Conservation (phyloP, 2,888 invertebrate genomes). For the Actias luna region DNA sequence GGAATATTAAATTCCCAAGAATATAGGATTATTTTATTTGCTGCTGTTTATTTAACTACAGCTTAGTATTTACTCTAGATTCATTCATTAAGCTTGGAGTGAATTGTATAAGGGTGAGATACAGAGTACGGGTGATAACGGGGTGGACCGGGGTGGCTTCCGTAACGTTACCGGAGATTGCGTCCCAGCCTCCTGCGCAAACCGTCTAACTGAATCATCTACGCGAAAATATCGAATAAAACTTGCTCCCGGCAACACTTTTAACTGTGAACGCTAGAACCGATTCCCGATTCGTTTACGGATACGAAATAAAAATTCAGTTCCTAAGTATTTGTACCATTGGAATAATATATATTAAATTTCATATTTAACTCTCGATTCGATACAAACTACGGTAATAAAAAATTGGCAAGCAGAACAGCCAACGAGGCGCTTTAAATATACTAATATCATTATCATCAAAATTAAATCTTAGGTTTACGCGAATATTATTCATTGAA, state of each 20-base stretch:
- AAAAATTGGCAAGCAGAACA: too few species aligned
- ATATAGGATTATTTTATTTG: neutral
- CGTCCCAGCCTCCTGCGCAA: slow-evolving; percentile 72
- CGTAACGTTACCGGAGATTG: slow-evolving; percentile 73
- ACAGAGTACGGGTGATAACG: slow-evolving; percentile 37
- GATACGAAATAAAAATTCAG: slow-evolving; percentile 45
- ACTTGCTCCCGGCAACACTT: slow-evolving; percentile 59
- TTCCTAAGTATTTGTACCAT: neutral
- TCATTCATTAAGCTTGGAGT: slow-evolving; percentile 42
- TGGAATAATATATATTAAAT: neutral
- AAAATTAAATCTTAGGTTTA: too few species aligned
- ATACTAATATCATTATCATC: too few species aligned
- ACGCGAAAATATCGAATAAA: slow-evolving; percentile 74
- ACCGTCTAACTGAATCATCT: slow-evolving; percentile 75
- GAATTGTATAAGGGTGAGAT: slow-evolving; percentile 35
- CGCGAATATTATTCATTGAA: too few species aligned
- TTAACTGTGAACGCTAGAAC: slow-evolving; percentile 53
- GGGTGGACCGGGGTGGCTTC: slow-evolving; percentile 40
- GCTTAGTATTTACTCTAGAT: slow-evolving; percentile 37
- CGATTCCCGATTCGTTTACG: slow-evolving; percentile 43
- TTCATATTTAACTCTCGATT: neutral
- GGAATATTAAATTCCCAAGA: neutral
- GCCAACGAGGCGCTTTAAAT: too few species aligned
- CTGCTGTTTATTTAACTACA: neutral
- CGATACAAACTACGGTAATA: neutral